Conservation (phyloP, 2,888 invertebrate genomes). For the Chloroclystis v-ata region DNA sequence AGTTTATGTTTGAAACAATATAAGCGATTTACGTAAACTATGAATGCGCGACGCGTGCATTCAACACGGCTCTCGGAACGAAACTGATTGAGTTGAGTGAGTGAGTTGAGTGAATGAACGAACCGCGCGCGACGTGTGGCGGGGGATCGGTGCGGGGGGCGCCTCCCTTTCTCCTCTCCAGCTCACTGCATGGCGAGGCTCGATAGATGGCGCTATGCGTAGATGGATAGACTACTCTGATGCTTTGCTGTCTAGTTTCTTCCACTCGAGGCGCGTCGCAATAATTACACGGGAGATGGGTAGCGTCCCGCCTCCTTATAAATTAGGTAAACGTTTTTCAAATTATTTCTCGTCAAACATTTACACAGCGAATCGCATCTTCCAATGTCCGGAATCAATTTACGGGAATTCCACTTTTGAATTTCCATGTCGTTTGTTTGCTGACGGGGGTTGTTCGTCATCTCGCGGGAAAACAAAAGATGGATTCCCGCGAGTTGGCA, state of each 20-base stretch:
- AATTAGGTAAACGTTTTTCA: constrained; percentile 68
- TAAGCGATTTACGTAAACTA: constrained; percentile 53
- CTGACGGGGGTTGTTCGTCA: constrained; percentile 37
- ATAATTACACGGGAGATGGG: constrained; percentile 40
- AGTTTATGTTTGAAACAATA: constrained; percentile 69
- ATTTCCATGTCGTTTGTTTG: constrained; percentile 56
- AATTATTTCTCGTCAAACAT: constrained; percentile 65
- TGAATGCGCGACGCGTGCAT: constrained; percentile 29
- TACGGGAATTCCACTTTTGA: constrained; percentile 58
- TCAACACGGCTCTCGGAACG: constrained; percentile 49
- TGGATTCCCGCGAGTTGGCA: too few relatives aligned
- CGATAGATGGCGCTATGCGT: constrained; percentile 60
- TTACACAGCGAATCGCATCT: constrained; percentile 57
- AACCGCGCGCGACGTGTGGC: constrained; percentile 33
- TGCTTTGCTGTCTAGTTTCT: constrained; percentile 19
- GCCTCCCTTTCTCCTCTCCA: constrained; percentile 14
- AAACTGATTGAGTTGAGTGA: constrained; percentile 63
- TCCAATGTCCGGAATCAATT: constrained; percentile 70
- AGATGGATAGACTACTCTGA: background rate
- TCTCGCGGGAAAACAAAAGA: too few relatives aligned
- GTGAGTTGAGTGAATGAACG: constrained; percentile 60
- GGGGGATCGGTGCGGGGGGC: constrained; percentile 33
- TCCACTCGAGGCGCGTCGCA: constrained; percentile 28
- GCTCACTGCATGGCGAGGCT: background rate
- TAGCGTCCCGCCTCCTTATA: constrained; percentile 44